A percentile compares a stretch with the other conserved stretches of the same genome.
phyloP scores from a whole-genome alignment of 2,888 invertebrate species.

The Acheta domesticus region DNA sequence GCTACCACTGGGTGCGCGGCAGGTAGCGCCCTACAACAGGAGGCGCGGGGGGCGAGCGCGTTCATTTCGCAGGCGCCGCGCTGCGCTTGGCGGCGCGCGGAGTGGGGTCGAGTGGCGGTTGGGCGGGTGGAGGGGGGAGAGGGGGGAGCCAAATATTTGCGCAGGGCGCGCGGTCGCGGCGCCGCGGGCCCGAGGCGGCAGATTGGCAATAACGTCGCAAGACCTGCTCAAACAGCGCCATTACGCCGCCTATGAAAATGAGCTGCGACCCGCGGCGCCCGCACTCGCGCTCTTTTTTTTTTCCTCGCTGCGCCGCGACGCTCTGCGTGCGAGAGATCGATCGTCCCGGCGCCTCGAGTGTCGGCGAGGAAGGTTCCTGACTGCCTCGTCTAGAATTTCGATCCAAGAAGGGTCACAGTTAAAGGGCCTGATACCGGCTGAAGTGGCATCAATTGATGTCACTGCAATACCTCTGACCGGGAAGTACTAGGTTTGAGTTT shows the following conservation, averaged over 20 bases:
- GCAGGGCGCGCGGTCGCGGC: background rate
- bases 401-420: too few relatives aligned
- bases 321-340: background rate
- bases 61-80: background rate
- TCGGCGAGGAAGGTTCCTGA: too few relatives aligned
- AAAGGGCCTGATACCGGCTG: too few relatives aligned
- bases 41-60: background rate
- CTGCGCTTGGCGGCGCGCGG: background rate
- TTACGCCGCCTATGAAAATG: background rate
- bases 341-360: background rate
- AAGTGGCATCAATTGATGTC: too few relatives aligned
- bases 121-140: background rate
- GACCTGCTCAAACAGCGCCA: slow-evolving; percentile 7
- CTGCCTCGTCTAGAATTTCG: too few relatives aligned
- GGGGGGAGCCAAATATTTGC: background rate
- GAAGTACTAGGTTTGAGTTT: too few relatives aligned
- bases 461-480: too few relatives aligned
- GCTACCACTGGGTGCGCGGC: too few relatives aligned
- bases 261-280: too few relatives aligned
- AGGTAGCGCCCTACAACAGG: too few relatives aligned
- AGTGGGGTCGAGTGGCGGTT: background rate
- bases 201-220: slow-evolving; percentile 7
- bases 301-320: background rate
- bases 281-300: background rate
- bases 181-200: background rate